phyloP scores from a whole-genome alignment of 2,888 invertebrate species.

The Meta bourneti region DNA sequence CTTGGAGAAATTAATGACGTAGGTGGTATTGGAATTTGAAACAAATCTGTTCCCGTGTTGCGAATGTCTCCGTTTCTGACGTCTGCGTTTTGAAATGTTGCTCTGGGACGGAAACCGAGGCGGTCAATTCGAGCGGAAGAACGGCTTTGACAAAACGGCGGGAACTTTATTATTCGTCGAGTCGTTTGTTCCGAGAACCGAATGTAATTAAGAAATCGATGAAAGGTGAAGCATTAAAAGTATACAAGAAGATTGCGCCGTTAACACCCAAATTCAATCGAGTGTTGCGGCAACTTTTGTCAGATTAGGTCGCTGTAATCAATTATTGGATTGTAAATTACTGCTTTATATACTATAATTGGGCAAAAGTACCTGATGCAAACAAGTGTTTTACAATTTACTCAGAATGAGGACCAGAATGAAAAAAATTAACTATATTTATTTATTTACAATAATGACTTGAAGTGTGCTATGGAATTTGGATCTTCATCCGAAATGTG shows the following conservation, averaged over 20 bases:
- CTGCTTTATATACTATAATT: background rate
- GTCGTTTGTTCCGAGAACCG: background rate
- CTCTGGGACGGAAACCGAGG: background rate
- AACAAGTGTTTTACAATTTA: no score
- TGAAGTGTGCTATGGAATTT: no score
- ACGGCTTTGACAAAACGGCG: background rate
- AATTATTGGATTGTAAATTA: background rate
- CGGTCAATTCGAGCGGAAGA: background rate
- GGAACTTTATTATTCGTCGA: background rate
- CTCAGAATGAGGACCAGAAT: no score
- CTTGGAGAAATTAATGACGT: conserved; percentile 48
- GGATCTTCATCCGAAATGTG: no score
- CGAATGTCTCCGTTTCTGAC: conserved; percentile 24
- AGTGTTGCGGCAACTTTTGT: background rate
- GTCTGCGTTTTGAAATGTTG: background rate
- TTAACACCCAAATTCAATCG: background rate
- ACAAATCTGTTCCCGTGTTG: conserved; percentile 50
- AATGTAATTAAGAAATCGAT: background rate
- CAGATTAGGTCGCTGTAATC: background rate
- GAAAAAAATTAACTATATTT: no score
- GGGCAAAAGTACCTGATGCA: no score
- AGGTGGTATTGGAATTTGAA: conserved; percentile 61
- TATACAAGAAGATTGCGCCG: background rate
- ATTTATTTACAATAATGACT: no score
- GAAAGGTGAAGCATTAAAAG: background rate